Percentiles rank a stretch among this genome's conserved stretches.
Conservation (phyloP, 1,140 invertebrate genomes). For the Steinernema khuongi region DNA sequence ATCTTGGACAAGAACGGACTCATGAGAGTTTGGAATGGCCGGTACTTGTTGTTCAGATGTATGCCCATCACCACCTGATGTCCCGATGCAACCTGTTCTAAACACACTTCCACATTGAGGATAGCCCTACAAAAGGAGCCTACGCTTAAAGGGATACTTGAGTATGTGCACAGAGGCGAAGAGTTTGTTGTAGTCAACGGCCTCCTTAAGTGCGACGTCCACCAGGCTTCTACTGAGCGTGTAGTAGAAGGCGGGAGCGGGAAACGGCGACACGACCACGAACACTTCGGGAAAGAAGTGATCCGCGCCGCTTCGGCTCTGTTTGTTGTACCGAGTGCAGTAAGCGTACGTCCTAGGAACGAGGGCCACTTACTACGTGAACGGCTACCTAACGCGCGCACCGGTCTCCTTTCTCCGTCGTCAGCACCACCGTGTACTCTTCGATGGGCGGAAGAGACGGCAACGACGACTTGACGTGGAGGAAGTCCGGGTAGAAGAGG, state of each 20-base stretch:
- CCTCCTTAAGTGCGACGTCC: background rate
- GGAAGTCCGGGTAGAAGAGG: background rate
- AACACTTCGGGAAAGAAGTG: background rate
- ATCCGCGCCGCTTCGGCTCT: background rate
- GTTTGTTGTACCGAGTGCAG: background rate
- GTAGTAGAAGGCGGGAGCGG: background rate
- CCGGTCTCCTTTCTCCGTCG: background rate
- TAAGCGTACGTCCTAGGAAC: background rate
- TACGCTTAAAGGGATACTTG: background rate
- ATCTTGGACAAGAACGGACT: background rate
- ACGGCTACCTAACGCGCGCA: background rate
- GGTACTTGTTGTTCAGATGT: background rate
- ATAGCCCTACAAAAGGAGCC: background rate
- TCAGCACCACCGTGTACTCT: background rate
- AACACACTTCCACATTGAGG: background rate
- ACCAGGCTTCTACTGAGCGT: background rate
- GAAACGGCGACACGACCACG: background rate
- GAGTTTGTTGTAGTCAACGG: conserved; percentile 1
- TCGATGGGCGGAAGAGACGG: background rate
- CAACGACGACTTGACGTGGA: background rate
- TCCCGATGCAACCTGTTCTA: background rate
- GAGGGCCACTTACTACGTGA: background rate
- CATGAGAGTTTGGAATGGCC: background rate
- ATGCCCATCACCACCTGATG: background rate
- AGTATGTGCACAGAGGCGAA: background rate